Conservation (phyloP, 2,797 vertebrate species). For the Numenius phaeopus region DNA sequence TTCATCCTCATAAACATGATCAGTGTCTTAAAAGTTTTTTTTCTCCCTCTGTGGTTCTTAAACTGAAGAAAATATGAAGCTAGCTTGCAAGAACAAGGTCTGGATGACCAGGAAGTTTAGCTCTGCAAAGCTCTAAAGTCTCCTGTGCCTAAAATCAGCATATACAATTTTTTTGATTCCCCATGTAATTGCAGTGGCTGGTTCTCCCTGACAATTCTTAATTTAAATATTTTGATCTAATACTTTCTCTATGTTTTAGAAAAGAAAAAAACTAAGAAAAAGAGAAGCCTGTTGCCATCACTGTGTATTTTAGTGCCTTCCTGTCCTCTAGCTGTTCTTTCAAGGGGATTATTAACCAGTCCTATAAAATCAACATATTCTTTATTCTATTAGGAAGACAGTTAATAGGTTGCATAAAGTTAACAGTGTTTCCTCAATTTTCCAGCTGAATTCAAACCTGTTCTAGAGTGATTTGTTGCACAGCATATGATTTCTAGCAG, state of each 20-base stretch:
- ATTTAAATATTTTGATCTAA: neutral
- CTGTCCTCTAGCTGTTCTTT: neutral
- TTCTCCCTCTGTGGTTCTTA: neutral
- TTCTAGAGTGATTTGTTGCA: neutral
- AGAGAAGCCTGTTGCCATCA: neutral
- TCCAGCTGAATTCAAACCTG: conserved; percentile 25
- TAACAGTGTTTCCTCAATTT: conserved; percentile 1
- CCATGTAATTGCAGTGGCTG: neutral
- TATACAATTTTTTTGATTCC: neutral
- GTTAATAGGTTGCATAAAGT: neutral
- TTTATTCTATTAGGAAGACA: neutral
- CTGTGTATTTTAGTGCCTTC: neutral
- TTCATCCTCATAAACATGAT: neutral
- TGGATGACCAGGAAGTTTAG: neutral
- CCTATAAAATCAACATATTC: neutral
- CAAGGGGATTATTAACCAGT: neutral
- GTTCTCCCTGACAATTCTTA: neutral
- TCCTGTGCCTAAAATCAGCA: neutral
- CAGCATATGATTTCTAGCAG: conserved; percentile 17
- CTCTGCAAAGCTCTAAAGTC: neutral
- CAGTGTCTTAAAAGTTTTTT: neutral
- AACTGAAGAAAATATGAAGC: neutral
- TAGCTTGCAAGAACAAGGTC: neutral
- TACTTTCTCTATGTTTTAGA: neutral
- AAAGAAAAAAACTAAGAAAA: neutral